Percentiles rank a stretch among this genome's conserved stretches.
Evolutionary conservation across 2,113 vertebrate species (phyloP).

Genomic region (Ailuropoda melanoleuca): DNA sequence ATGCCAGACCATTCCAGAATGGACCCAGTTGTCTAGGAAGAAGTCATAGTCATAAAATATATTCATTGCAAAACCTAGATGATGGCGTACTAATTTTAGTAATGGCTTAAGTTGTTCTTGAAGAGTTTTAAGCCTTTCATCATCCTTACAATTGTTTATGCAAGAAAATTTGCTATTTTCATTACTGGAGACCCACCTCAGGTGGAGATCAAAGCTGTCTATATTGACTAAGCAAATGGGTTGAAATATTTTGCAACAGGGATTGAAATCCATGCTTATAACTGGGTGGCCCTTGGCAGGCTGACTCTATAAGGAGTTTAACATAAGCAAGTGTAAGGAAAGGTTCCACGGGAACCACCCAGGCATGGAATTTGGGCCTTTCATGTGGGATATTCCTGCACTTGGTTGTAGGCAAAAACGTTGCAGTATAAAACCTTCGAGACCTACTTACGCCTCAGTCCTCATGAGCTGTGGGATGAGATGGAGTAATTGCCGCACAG

Average conservation of each 20-base stretch:
- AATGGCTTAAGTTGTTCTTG: constrained; percentile 5
- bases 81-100: background rate
- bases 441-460: background rate
- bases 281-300: constrained; percentile 39
- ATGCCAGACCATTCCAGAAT: constrained; percentile 1
- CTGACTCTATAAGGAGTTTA: background rate
- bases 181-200: background rate
- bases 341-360: background rate
- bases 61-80: background rate
- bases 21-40: constrained; percentile 27
- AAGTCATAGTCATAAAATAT: constrained; percentile 18
- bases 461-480: background rate
- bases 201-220: constrained; percentile 43
- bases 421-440: background rate
- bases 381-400: background rate
- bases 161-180: constrained; percentile 20
- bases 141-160: background rate
- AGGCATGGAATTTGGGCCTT: background rate
- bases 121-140: constrained; percentile 33
- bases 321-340: background rate
- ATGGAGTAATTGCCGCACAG: background rate
- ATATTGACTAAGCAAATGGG: background rate
- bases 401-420: background rate
- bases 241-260: constrained; percentile 22
- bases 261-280: background rate